Evolutionary conservation across 2,797 vertebrate genomes (phyloP).

Genomic region (Sorex maritimensis): DNA sequence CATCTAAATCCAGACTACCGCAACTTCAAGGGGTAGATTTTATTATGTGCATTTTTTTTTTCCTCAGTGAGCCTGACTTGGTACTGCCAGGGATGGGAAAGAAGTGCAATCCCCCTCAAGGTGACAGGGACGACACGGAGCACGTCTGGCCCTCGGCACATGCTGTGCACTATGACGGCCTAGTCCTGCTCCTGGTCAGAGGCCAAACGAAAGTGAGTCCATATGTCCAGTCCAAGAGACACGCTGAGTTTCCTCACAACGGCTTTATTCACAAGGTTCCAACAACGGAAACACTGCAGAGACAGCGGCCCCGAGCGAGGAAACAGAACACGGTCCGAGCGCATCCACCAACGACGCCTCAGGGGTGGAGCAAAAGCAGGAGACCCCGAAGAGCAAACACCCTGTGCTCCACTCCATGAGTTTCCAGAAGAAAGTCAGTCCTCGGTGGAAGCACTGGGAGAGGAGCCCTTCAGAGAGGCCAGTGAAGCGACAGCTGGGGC

Average conservation of each 20-base stretch:
- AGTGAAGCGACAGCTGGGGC: neutral
- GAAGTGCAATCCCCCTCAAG: conserved; percentile 28
- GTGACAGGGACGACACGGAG: neutral
- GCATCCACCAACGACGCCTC: neutral
- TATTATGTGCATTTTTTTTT: neutral
- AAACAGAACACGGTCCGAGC: neutral
- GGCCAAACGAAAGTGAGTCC: conserved; percentile 1
- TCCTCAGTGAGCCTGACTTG: neutral
- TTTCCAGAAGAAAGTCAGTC: conserved; percentile 40
- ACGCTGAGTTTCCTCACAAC: neutral
- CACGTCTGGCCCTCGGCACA: neutral
- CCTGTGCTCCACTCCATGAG: neutral
- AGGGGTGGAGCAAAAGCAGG: conserved; percentile 19
- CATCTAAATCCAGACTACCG: conserved; percentile 3
- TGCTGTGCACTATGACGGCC: neutral
- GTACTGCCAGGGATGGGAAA: neutral
- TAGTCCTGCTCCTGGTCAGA: neutral
- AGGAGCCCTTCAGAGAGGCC: neutral
- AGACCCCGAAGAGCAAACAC: neutral
- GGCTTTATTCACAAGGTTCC: conserved; percentile 19
- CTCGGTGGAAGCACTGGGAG: neutral
- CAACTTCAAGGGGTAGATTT: neutral
- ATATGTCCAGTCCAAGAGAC: neutral
- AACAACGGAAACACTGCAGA: neutral
- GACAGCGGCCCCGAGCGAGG: neutral